Percentiles rank a stretch among this genome's conserved stretches.
phyloP scores from a whole-genome alignment of 2,797 vertebrate genomes.

The Poecilia wingei region DNA sequence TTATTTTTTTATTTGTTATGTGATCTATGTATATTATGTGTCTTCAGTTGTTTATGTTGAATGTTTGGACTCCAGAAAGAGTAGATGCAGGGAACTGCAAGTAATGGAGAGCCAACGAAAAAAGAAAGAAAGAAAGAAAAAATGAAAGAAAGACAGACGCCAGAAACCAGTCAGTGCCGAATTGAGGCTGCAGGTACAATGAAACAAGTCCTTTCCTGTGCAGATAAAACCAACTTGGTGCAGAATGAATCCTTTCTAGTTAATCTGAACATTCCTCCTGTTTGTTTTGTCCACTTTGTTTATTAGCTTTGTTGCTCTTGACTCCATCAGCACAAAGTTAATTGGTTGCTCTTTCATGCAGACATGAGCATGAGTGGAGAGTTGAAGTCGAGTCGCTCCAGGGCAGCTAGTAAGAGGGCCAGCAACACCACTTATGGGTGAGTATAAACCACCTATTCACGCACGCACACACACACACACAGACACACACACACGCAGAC shows the following conservation, averaged over 20 bases:
- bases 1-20: too few relatives aligned
- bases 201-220: not conserved
- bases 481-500: not conserved
- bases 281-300: conserved; percentile 10
- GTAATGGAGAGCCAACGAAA: too few relatives aligned
- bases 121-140: too few relatives aligned
- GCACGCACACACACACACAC: not conserved
- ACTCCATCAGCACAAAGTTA: conserved; percentile 47
- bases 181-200: not conserved
- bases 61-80: too few relatives aligned
- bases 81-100: too few relatives aligned
- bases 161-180: not conserved
- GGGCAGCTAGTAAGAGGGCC: conserved; percentile 80
- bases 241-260: not conserved
- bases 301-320: conserved; percentile 28
- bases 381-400: conserved; percentile 81
- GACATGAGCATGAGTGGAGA: conserved; percentile 86
- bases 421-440: conserved; percentile 80
- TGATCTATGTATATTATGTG: too few relatives aligned
- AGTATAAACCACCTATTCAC: conserved; percentile 50
- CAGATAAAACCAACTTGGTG: conserved; percentile 8
- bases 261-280: not conserved
- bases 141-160: too few relatives aligned
- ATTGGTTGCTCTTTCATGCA: conserved; percentile 66
- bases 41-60: too few relatives aligned